Conservation (phyloP, 2,797 vertebrate species). For the Gymnoscopelus braueri region DNA sequence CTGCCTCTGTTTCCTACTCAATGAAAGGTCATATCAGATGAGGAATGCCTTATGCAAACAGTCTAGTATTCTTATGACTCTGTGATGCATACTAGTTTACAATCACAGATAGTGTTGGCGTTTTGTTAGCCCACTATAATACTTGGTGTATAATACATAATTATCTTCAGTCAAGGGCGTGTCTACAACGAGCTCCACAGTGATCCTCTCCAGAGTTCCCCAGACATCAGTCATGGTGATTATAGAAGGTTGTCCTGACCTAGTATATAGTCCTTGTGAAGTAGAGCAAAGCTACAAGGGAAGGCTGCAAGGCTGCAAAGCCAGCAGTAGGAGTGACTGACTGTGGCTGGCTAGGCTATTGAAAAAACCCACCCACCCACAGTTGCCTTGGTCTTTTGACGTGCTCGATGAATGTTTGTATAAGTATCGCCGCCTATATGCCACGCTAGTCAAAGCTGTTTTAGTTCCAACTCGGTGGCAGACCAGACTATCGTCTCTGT, state of each 20-base stretch:
- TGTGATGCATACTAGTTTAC: no score
- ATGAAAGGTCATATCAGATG: neutral
- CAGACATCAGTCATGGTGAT: no score
- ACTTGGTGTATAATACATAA: no score
- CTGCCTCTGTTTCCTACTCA: constrained; percentile 18
- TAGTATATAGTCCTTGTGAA: no score
- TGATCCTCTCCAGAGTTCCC: neutral
- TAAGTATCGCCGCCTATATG: constrained; percentile 18
- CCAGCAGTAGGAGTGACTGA: neutral
- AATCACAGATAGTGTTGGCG: no score
- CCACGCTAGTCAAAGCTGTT: neutral
- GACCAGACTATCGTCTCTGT: neutral
- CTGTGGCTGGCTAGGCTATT: neutral
- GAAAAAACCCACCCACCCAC: constrained; percentile 19
- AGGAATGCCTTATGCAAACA: neutral
- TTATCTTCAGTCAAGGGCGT: no score
- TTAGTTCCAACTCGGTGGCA: neutral
- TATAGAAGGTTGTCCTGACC: no score
- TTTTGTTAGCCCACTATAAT: no score
- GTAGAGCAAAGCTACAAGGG: no score
- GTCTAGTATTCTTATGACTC: no score
- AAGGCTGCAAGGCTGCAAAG: no score
- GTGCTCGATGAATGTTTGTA: constrained; percentile 13
- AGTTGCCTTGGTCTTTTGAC: constrained; percentile 2
- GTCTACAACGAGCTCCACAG: no score